phyloP scores from a whole-genome alignment of 2,888 invertebrate species.

The Drosophila tanythrix region DNA sequence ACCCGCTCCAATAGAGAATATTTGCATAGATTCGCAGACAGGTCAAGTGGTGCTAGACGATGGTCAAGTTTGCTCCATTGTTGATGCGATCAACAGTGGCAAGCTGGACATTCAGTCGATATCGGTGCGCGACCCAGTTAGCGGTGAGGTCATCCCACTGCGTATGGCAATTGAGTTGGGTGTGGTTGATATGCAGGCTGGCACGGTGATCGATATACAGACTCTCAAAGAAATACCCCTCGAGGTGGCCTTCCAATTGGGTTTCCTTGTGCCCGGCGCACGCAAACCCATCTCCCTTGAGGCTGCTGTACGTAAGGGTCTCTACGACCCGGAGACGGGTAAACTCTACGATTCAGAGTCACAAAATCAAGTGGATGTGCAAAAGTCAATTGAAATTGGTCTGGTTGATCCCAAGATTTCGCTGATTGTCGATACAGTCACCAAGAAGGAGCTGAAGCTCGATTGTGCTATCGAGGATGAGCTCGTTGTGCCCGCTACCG shows the following conservation, averaged over 20 bases:
- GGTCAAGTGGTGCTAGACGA: conserved; percentile 89
- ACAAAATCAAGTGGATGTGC: conserved; percentile 89
- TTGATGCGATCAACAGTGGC: conserved; percentile 91
- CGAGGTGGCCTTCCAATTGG: conserved; percentile 89
- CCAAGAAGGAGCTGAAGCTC: conserved; percentile 90
- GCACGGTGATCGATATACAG: conserved; percentile 89
- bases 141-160: conserved; percentile 91
- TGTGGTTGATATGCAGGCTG: conserved; percentile 90
- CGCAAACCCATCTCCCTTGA: conserved; percentile 91
- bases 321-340: conserved; percentile 89
- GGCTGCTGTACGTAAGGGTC: conserved; percentile 89
- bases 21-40: conserved; percentile 88
- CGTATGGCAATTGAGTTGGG: conserved; percentile 93
- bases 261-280: conserved; percentile 89
- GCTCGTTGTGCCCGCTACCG: conserved; percentile 89
- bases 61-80: conserved; percentile 88
- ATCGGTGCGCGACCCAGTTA: conserved; percentile 90
- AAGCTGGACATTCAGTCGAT: conserved; percentile 92
- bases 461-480: conserved; percentile 90
- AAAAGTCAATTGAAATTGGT: conserved; percentile 91
- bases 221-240: conserved; percentile 89
- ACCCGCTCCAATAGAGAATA: conserved; percentile 87
- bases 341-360: conserved; percentile 90
- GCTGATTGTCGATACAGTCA: conserved; percentile 91
- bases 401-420: conserved; percentile 93